Evolutionary conservation across 2,113 vertebrate species (phyloP).

Genomic region (Antechinus stuartii): DNA sequence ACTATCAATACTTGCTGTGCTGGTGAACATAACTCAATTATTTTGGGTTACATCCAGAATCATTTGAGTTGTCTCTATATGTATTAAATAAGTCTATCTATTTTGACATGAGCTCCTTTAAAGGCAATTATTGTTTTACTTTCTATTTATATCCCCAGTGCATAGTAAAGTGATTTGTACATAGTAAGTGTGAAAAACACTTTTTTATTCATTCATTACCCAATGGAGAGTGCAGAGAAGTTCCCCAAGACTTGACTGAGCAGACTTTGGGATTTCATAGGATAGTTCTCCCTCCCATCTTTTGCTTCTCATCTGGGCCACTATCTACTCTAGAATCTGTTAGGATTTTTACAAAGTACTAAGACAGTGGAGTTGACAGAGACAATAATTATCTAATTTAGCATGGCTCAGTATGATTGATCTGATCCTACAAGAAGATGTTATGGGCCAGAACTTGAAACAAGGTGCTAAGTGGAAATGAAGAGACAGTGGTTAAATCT

Average conservation of each 20-base stretch:
- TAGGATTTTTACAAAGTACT: no score
- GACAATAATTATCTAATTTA: no score
- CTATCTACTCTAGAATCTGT: no score
- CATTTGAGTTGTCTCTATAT: not conserved
- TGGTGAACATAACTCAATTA: not conserved
- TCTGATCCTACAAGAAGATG: no score
- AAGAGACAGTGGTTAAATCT: no score
- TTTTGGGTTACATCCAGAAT: not conserved
- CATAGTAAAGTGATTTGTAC: not conserved
- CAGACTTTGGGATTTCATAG: not conserved
- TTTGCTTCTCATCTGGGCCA: no score
- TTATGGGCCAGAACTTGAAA: no score
- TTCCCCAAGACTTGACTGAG: not conserved
- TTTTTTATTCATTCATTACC: not conserved
- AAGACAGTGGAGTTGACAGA: no score
- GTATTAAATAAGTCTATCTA: not conserved
- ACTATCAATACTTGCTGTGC: not conserved
- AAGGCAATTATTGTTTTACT: not conserved
- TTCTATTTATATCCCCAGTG: not conserved
- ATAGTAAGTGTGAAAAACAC: not conserved
- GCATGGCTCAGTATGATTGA: no score
- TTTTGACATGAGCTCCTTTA: not conserved
- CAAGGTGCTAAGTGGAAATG: no score
- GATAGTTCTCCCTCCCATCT: no score
- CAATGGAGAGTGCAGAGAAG: not conserved